Conservation (phyloP, 1,140 invertebrate species). For the Hycleus phaleratus region DNA sequence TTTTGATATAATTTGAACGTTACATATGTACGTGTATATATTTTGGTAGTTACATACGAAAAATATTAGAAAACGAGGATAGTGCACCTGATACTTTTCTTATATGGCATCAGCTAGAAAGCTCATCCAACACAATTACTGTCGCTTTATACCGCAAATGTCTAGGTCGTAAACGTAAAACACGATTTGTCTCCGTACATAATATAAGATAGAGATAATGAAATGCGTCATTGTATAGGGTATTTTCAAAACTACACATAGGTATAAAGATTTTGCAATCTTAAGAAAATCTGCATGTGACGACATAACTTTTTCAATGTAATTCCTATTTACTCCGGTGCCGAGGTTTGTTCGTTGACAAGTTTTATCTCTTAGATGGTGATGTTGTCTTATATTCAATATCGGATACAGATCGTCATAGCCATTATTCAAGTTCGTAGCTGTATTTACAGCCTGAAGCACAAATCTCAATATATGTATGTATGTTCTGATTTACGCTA, state of each 20-base stretch:
- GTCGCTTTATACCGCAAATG: slow-evolving; percentile 16
- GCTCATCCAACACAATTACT: slow-evolving; percentile 15
- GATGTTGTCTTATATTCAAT: slow-evolving; percentile 29
- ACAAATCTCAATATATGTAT: slow-evolving; percentile 25
- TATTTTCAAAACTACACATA: slow-evolving; percentile 16
- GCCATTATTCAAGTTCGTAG: slow-evolving; percentile 25
- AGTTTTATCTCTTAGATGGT: slow-evolving; percentile 30
- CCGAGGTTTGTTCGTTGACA: slow-evolving; percentile 29
- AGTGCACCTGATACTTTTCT: too few relatives aligned
- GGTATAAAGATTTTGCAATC: slow-evolving; percentile 21
- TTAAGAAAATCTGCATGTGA: slow-evolving; percentile 12
- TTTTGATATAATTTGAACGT: too few relatives aligned
- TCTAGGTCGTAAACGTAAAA: slow-evolving; percentile 16
- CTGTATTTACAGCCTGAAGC: slow-evolving; percentile 12
- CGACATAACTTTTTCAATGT: slow-evolving; percentile 20
- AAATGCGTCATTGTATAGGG: slow-evolving; percentile 16
- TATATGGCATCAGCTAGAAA: too few relatives aligned
- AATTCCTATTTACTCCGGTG: slow-evolving; percentile 21
- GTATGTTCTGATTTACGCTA: slow-evolving; percentile 22
- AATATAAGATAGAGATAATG: slow-evolving; percentile 17
- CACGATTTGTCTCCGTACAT: slow-evolving; percentile 11
- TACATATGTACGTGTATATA: too few relatives aligned
- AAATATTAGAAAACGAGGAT: too few relatives aligned
- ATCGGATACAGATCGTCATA: slow-evolving; percentile 24
- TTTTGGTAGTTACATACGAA: too few relatives aligned